Conservation (phyloP, 2,113 vertebrate genomes). For the Sinocyclocheilus anshuiensis region DNA sequence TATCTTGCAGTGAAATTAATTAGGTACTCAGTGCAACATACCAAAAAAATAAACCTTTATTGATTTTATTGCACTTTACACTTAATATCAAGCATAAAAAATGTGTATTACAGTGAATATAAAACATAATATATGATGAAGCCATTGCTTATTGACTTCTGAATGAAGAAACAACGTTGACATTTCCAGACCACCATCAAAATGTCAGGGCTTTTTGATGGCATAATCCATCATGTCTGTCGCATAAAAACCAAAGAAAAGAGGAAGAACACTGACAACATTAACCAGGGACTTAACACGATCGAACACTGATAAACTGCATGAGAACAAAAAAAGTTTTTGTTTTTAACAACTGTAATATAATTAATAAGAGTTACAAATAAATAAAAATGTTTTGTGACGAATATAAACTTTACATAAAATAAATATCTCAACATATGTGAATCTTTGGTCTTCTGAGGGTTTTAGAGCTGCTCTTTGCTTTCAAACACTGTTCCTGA, state of each 20-base stretch:
- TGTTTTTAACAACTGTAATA: background rate
- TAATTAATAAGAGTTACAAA: background rate
- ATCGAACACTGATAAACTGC: background rate
- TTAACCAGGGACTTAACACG: background rate
- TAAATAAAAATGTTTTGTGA: slow-evolving; percentile 22
- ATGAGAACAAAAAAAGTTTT: background rate
- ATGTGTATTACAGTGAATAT: background rate
- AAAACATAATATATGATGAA: background rate
- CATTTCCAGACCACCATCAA: slow-evolving; percentile 32
- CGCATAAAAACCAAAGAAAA: slow-evolving; percentile 23
- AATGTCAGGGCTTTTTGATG: slow-evolving; percentile 26
- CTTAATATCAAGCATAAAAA: background rate
- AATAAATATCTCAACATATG: slow-evolving; percentile 18
- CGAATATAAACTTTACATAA: background rate
- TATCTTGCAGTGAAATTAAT: background rate
- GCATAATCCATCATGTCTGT: background rate
- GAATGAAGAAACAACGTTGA: background rate
- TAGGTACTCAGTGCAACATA: background rate
- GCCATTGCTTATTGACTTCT: background rate
- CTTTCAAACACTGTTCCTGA: background rate
- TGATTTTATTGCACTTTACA: slow-evolving; percentile 31
- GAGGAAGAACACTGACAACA: background rate
- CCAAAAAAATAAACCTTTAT: slow-evolving; percentile 6
- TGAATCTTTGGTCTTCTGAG: background rate
- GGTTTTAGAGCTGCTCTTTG: background rate